These are phyloP conservation scores for Venturia canescens DNA, from an alignment of 1,140 invertebrate species.

Conservation along the genomic window DNA sequence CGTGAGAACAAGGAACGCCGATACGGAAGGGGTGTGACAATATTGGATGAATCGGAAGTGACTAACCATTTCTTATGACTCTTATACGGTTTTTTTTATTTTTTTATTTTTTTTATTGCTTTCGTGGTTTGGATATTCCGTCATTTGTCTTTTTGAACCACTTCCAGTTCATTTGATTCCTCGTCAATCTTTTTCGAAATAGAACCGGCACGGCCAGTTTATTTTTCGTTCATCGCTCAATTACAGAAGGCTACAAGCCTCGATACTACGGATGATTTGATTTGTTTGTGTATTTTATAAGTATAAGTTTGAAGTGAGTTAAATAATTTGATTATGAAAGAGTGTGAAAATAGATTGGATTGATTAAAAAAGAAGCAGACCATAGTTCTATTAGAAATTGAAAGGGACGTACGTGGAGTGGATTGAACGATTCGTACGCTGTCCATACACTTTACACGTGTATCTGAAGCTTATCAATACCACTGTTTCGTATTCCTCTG, in stretches of 20 bases:
- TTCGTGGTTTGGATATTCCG: not conserved
- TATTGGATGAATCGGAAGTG: constrained; percentile 10
- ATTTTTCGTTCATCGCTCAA: constrained; percentile 25
- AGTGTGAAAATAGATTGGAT: no score
- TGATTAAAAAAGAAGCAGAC: no score
- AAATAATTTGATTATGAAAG: no score
- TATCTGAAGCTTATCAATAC: not conserved
- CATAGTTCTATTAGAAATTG: no score
- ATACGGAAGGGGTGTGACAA: not conserved
- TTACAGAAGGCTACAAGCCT: constrained; percentile 26
- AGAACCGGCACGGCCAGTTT: constrained; percentile 21
- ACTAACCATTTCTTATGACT: not conserved
- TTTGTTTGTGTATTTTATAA: not conserved
- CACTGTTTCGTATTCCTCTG: constrained; percentile 5
- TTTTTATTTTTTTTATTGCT: not conserved
- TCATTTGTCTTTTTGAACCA: not conserved
- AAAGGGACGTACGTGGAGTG: no score
- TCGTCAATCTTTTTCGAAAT: not conserved
- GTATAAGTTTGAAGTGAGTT: no score
- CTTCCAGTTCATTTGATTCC: constrained; percentile 14
- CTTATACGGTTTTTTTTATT: not conserved
- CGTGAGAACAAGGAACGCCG: no score
- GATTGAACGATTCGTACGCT: not conserved
- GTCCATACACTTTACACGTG: not conserved
- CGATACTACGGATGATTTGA: constrained; percentile 24